Evolutionary conservation across 2,888 invertebrate genomes (phyloP).

Genomic region (Sycophila texana): DNA sequence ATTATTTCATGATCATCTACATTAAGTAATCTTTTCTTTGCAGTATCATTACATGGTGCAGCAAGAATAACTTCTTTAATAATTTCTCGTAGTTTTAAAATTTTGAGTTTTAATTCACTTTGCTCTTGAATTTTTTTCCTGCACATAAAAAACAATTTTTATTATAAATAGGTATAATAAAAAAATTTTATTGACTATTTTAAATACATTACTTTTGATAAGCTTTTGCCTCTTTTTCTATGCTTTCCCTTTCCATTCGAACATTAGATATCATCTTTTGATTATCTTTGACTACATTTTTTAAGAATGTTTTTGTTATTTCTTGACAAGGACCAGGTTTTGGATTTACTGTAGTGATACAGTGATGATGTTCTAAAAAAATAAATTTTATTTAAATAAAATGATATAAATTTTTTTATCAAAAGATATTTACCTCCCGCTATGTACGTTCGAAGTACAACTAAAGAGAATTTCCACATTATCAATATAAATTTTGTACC

Average conservation of each 20-base stretch:
- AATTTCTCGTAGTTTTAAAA: conserved; percentile 62
- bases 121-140: conserved; percentile 61
- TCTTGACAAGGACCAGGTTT: conserved; percentile 60
- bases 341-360: conserved; percentile 59
- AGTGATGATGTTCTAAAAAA: conserved; percentile 55
- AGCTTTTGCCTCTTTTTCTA: conserved; percentile 30
- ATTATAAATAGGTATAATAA: conserved; percentile 9
- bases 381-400: conserved; percentile 33
- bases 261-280: conserved; percentile 53
- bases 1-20: conserved; percentile 64
- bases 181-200: neutral
- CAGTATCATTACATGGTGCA: conserved; percentile 63
- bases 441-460: conserved; percentile 66
- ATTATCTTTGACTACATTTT: conserved; percentile 56
- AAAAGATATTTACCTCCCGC: conserved; percentile 52
- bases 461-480: conserved; percentile 71
- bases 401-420: neutral
- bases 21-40: conserved; percentile 63
- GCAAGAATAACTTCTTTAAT: conserved; percentile 54
- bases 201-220: conserved; percentile 45
- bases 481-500: conserved; percentile 70
- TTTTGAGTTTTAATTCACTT: conserved; percentile 58
- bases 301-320: conserved; percentile 60
- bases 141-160: conserved; percentile 36
- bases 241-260: conserved; percentile 46